A percentile compares a stretch with the other conserved stretches of the same genome.
phyloP scores from a whole-genome alignment of 92 coral and sea anemone genomes.

The Epizoanthus illoricatus region DNA sequence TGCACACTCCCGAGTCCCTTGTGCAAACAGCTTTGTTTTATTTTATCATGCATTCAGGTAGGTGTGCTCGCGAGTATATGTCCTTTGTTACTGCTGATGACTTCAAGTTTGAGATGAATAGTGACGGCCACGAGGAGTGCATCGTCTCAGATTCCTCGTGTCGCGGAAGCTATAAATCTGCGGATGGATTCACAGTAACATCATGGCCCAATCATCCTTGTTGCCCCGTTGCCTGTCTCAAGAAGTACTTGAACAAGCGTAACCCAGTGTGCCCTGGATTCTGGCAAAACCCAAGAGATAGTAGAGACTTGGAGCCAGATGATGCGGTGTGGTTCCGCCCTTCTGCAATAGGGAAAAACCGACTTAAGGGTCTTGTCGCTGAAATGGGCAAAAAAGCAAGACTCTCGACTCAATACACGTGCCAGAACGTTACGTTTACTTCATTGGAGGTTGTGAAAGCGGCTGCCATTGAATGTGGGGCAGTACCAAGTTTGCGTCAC shows the following conservation, averaged over 20 bases:
- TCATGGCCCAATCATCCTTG: conserved; percentile 1
- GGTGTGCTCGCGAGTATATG: conserved; percentile 20
- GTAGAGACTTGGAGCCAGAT: background rate
- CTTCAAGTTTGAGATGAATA: background rate
- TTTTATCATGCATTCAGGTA: conserved; percentile 19
- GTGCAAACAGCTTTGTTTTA: conserved; percentile 38
- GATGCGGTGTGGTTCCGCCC: conserved; percentile 1
- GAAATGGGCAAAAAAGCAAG: conserved; percentile 8
- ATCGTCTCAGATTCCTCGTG: background rate
- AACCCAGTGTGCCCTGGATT: background rate
- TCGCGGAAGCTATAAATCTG: background rate
- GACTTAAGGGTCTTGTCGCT: conserved; percentile 13
- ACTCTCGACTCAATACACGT: background rate
- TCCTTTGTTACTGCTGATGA: conserved; percentile 4
- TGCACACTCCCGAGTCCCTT: conserved; percentile 43
- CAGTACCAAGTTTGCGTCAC: background rate
- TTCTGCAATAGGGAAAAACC: conserved; percentile 6
- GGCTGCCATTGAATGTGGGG: background rate
- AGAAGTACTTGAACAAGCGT: conserved; percentile 2
- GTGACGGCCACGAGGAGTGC: background rate
- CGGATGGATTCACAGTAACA: background rate
- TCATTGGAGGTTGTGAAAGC: background rate
- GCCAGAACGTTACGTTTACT: background rate
- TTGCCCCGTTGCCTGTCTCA: conserved; percentile 6
- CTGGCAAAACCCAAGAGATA: conserved; percentile 6